phyloP scores from a whole-genome alignment of 2,797 vertebrate species.

The Lagorchestes hirsutus region DNA sequence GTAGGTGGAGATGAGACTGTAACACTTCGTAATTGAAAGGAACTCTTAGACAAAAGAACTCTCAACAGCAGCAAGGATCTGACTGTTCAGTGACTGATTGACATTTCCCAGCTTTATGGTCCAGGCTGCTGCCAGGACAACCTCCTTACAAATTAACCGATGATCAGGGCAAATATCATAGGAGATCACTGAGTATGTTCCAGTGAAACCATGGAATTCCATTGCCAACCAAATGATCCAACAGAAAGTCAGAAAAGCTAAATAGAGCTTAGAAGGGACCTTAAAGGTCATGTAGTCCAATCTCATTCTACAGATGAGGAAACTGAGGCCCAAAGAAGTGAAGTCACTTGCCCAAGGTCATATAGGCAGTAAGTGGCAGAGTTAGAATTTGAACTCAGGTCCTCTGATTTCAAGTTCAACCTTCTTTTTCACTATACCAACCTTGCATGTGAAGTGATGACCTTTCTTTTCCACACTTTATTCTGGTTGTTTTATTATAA shows the following conservation, averaged over 20 bases:
- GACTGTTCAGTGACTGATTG: neutral
- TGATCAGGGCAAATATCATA: neutral
- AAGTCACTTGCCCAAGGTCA: neutral
- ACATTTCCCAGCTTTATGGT: neutral
- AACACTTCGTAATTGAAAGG: neutral
- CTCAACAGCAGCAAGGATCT: neutral
- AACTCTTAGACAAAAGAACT: neutral
- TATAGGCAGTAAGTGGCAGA: neutral
- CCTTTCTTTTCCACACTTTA: neutral
- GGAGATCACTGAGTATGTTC: neutral
- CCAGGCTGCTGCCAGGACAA: neutral
- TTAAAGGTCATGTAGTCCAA: neutral
- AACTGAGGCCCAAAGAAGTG: neutral
- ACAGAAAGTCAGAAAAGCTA: slow-evolving; percentile 33
- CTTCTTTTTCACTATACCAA: neutral
- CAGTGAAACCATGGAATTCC: neutral
- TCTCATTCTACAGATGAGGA: neutral
- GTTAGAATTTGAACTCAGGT: neutral
- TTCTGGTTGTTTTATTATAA: slow-evolving; percentile 1
- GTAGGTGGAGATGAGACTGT: neutral
- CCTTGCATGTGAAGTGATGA: neutral
- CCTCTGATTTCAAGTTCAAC: neutral
- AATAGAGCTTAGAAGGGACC: neutral
- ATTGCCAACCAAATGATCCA: neutral
- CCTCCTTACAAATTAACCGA: neutral